Evolutionary conservation across 1,140 invertebrate genomes (phyloP).

Genomic region (Notospermus geniculatus): DNA sequence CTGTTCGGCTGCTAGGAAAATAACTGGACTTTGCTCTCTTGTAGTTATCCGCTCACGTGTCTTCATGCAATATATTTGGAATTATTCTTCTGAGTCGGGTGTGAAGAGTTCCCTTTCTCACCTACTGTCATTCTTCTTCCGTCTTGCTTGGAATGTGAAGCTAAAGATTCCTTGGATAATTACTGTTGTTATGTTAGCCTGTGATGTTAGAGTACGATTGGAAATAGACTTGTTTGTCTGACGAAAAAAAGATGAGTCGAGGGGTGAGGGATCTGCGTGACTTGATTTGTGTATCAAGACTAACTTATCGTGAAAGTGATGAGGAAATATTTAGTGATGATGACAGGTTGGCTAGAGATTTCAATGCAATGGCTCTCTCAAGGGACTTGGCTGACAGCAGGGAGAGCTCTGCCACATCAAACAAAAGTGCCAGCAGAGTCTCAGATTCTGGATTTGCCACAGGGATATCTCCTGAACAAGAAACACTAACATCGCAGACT

Average conservation of each 20-base stretch:
- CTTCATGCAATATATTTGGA: conserved; percentile 27
- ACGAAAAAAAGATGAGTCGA: conserved; percentile 41
- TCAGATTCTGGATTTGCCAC: conserved; percentile 47
- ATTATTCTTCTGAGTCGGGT: not conserved
- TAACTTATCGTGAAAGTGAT: conserved; percentile 46
- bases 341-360: conserved; percentile 17
- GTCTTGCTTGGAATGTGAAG: conserved; percentile 11
- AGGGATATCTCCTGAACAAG: conserved; percentile 34
- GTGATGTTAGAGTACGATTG: conserved; percentile 8
- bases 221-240: conserved; percentile 7
- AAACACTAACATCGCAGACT: conserved; percentile 13
- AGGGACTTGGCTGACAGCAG: conserved; percentile 10
- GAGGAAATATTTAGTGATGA: conserved; percentile 36
- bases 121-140: not conserved
- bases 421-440: conserved; percentile 19
- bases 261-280: conserved; percentile 49
- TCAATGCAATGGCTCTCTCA: conserved; percentile 20
- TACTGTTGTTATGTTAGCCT: not conserved
- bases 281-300: conserved; percentile 49
- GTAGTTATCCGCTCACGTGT: not conserved
- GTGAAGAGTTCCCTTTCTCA: not conserved
- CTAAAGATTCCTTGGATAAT: not conserved
- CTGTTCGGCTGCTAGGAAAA: conserved; percentile 61
- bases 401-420: conserved; percentile 8
- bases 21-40: conserved; percentile 20